These are phyloP conservation scores for Tyrophagus putrescentiae DNA, from an alignment of 1,140 invertebrate species.

Conservation along the genomic window DNA sequence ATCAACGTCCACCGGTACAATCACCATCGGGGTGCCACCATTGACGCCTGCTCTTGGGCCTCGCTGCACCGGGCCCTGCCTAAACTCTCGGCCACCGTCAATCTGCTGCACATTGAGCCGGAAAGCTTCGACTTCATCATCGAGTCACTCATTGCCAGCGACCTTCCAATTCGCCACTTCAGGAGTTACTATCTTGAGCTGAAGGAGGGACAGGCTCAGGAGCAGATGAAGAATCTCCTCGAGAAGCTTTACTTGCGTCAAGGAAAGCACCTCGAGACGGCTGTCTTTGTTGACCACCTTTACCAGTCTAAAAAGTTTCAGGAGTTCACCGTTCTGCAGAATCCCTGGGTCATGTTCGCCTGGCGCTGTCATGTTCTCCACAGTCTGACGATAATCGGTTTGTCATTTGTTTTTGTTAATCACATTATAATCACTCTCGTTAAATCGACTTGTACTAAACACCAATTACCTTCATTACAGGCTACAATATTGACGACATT, in stretches of 20 bases:
- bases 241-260: not conserved
- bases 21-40: conserved; percentile 1
- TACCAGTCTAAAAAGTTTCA: not conserved
- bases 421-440: not conserved
- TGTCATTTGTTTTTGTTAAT: not conserved
- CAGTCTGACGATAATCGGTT: not conserved
- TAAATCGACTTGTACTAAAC: not conserved
- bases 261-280: not conserved
- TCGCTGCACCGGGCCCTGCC: not conserved
- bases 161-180: not conserved
- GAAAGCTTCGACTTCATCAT: not conserved
- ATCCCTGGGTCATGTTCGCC: not conserved
- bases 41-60: not conserved
- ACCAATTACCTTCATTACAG: conserved; percentile 9
- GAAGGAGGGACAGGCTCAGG: not conserved
- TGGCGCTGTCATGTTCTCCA: conserved; percentile 3
- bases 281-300: not conserved
- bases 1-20: conserved; percentile 7
- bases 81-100: not conserved
- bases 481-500: not conserved
- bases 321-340: not conserved
- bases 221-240: not conserved
- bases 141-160: conserved; percentile 1
- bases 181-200: conserved; percentile 7
- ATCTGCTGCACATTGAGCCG: conserved; percentile 1